Percentiles rank a stretch among this genome's conserved stretches.
phyloP scores from a whole-genome alignment of 1,140 invertebrate species.

The Dryas iulia region DNA sequence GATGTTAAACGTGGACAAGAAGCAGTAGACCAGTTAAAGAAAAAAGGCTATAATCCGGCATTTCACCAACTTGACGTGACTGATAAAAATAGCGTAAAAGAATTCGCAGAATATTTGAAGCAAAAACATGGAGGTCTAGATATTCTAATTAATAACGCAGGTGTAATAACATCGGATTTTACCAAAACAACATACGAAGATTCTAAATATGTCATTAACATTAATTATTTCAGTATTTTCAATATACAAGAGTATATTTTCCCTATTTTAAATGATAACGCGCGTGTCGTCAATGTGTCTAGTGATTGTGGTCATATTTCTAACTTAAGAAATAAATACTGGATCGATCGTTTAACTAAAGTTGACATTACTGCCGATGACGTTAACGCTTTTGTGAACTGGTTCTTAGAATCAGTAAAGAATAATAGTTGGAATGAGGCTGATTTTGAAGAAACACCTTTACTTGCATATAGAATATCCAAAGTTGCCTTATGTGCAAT shows the following conservation, averaged over 20 bases:
- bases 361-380: conserved; percentile 20
- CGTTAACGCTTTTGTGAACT: conserved; percentile 28
- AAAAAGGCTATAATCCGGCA: conserved; percentile 74
- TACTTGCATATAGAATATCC: conserved; percentile 30
- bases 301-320: conserved; percentile 8
- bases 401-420: conserved; percentile 33
- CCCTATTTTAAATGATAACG: conserved; percentile 33
- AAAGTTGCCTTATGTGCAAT: conserved; percentile 32
- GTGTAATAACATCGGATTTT: conserved; percentile 83
- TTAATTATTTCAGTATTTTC: conserved; percentile 32
- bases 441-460: conserved; percentile 20
- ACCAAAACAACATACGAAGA: conserved; percentile 83
- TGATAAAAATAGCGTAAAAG: conserved; percentile 80
- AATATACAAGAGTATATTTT: conserved; percentile 30
- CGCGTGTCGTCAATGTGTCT: conserved; percentile 32
- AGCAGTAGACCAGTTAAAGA: conserved; percentile 80
- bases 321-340: conserved; percentile 29
- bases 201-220: conserved; percentile 62
- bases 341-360: conserved; percentile 31
- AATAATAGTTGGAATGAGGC: conserved; percentile 24
- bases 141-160: conserved; percentile 91
- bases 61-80: conserved; percentile 84
- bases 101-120: conserved; percentile 82
- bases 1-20: conserved; percentile 78
- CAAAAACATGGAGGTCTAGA: conserved; percentile 86